Base-by-base conservation (phyloP, 2,888 invertebrate species). In the Dolichomitus sp. region DNA sequence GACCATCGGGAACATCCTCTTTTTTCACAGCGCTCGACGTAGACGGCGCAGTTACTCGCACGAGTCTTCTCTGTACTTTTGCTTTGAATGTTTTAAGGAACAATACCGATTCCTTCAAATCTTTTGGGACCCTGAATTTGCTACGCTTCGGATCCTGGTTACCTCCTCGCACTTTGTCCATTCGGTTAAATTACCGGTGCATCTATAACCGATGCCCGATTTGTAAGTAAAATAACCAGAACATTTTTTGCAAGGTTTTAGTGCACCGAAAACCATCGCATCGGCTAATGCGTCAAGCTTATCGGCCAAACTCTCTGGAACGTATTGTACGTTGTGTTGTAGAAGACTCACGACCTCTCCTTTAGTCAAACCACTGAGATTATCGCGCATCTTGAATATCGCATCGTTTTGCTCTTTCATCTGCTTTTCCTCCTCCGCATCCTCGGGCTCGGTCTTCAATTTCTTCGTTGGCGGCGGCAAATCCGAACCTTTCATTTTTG, bases 91-190 rank as follows among this genome's bases (percentile, higher is more conserved):
- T 94, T 68, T 95, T 94, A 91, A 98, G 94, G 80, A 96, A 95
- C 0, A 94, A 77, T 86, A 54, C 30, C 7, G 17, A 1, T 1
- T 59, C 37, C 17, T 59, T 33, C 0, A 7, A 37, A 0, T 95
- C 94, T 0, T 94, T 89, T 0, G 98, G 97, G 17, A 99, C 93
- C 87, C 94, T 94, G 92, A 98, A 97, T 7, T 96, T 94, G 6
- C 90, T 94, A 80, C 99, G 95, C 84, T 96, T 94, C 0, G 99
- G 99, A 54, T 96, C 95, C 88, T 96, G 96, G 96, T 95, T 4
- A 96, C 92, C 88, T 96, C 95, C 74, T 95, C 95, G 93, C 99
- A 99, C 93, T 97, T 98, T 0, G 97, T 97, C 98, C 98, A 99
- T 91, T 98, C 99, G 12, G 96, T 97, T 42, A 97, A 88, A 91